phyloP scores from a whole-genome alignment of 2,888 invertebrate genomes.

The Gasteruption jaculator region DNA sequence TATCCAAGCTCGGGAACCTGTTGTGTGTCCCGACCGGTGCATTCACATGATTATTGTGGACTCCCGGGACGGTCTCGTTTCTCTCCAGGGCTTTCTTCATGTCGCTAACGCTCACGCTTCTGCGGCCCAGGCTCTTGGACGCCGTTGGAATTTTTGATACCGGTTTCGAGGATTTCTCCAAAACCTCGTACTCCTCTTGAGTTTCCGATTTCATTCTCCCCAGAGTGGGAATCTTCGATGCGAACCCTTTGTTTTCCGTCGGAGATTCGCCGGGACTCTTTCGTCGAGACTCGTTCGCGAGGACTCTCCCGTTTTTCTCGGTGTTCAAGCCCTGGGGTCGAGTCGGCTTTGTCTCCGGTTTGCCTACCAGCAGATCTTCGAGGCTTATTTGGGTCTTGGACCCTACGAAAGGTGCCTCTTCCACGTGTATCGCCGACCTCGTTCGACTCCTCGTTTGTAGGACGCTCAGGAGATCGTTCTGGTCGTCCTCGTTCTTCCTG shows the following conservation, averaged over 20 bases:
- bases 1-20: constrained; percentile 56
- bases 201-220: constrained; percentile 22
- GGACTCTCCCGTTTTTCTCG: constrained; percentile 23
- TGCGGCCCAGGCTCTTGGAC: constrained; percentile 33
- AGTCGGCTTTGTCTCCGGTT: constrained; percentile 25
- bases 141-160: constrained; percentile 38
- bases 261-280: constrained; percentile 26
- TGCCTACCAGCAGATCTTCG: constrained; percentile 41
- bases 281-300: constrained; percentile 13
- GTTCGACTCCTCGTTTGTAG: constrained; percentile 42
- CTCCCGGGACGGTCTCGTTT: constrained; percentile 35
- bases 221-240: constrained; percentile 37
- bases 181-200: constrained; percentile 11
- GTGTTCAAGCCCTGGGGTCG: constrained; percentile 21
- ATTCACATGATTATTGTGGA: constrained; percentile 18
- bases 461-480: constrained; percentile 39
- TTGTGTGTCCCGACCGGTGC: constrained; percentile 36
- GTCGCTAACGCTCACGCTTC: constrained; percentile 56
- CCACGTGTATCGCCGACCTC: constrained; percentile 42
- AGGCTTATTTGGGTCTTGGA: constrained; percentile 41
- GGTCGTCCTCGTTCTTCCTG: constrained; percentile 27
- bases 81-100: constrained; percentile 60
- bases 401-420: constrained; percentile 35
- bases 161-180: constrained; percentile 24
- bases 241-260: constrained; percentile 31